Evolutionary conservation across 2,797 vertebrate species (phyloP), one percentile per base, ranked within the genome.

Genomic region (Sebastes hubbsi): DNA sequence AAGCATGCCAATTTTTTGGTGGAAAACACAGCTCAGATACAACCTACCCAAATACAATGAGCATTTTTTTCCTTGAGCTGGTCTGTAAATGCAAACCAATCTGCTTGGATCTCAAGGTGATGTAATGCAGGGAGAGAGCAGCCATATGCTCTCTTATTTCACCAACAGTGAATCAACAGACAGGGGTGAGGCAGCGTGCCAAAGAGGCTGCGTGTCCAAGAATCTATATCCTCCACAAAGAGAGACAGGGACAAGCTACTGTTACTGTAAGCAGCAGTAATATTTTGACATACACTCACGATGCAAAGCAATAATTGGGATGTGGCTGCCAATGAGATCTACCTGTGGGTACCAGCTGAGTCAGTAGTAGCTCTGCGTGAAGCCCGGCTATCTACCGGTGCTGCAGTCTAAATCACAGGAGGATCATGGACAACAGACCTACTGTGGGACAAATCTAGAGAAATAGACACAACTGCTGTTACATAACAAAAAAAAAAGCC

Each of bases 81-180:
- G 52, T 22, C 67, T 77, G 71, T 60, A 78, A 84, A 82, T 74
- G 67, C 61, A 68, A 86, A 85, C 82, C 89, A 81, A 78, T 90
- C 80, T 67, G 83, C 88, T 85, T 75, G 83, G 80, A 90, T 89
- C 76, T 91, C 76, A 82, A 89, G 89, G 84, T 94, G 94, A 93
- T 91, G 94, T 95, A 93, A 95, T 94, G 89, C 87, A 80, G 87
- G 75, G 84, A 85, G 91, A 85, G 89, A 90, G 82, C 77, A 70
- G 85, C 91, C 94, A 94, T 91, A 91, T 91, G 91, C 65, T 93
- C 91, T 93, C 91, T 84, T 77, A 86, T 95, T 94, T 94, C 93
- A 94, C 90, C 87, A 90, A 93, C 92, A 89, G 81, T 86, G 87
- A 89, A 91, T 92, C 91, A 93, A 93, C 91, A 94, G 86, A 91